A percentile compares a stretch with the other conserved stretches of the same genome.
Evolutionary conservation across 2,797 vertebrate species (phyloP).

Genomic region (Gymnocypris eckloni): DNA sequence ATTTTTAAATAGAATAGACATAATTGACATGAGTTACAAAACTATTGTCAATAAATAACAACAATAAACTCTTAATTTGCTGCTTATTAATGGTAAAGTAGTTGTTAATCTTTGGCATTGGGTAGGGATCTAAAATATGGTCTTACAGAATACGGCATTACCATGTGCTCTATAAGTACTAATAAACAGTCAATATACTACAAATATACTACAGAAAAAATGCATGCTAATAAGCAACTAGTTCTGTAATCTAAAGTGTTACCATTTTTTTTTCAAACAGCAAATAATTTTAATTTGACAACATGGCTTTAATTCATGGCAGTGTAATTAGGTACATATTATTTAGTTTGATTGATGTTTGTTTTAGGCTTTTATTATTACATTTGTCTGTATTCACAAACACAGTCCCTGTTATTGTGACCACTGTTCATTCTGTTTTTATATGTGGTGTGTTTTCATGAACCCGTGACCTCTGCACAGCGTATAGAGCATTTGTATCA

Average conservation of each 20-base stretch:
- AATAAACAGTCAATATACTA: no score
- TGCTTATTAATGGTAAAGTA: not conserved
- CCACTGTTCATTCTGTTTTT: not conserved
- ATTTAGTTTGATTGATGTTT: not conserved
- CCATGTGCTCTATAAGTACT: not conserved
- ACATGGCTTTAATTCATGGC: not conserved
- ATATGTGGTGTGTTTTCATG: constrained; percentile 36
- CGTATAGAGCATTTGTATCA: constrained; percentile 53
- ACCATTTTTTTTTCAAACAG: not conserved
- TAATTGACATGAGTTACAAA: not conserved
- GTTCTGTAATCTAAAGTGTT: no score
- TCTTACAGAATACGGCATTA: not conserved
- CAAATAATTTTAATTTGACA: not conserved
- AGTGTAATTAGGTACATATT: not conserved
- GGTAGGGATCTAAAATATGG: not conserved
- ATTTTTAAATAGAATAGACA: not conserved
- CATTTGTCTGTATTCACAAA: not conserved
- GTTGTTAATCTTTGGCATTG: not conserved
- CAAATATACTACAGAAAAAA: no score
- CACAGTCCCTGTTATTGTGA: not conserved
- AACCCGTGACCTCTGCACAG: constrained; percentile 38
- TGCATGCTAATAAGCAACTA: no score
- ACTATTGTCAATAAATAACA: no score
- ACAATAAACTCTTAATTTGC: not conserved
- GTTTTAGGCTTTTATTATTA: not conserved